Evolutionary conservation across 2,888 invertebrate genomes (phyloP), one percentile per base, ranked within the genome.

Genomic region (Melinaea menophilus): DNA sequence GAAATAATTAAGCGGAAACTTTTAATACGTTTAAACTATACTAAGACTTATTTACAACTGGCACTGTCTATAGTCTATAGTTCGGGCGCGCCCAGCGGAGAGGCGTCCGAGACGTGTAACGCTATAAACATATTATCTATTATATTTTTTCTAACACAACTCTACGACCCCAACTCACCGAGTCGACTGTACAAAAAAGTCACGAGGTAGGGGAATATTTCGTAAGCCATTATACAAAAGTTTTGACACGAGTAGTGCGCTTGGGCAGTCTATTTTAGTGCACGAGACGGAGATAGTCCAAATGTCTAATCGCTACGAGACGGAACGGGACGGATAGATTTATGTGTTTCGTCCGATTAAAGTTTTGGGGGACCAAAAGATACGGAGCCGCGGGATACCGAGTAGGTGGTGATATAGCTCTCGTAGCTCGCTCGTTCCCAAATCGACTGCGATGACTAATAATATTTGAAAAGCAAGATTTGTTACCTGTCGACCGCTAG

Each of bases 381-480:
- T 82, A 77, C 72, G 80, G 85, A 88, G 75, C 89, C 80, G 82
- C 88, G 89, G 90, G 90, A 88, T 78, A 85, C 85, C 88, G 88
- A 90, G 89, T 90, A 90, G 91, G 91, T 90, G 91, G 91, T 88
- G 89, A 89, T 90, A 90, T 90, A 91, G 88, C 89, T 90, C 90
- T 86, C 87, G 88, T 85, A 87, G 88, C 72, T 71, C 81, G 85
- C 82, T 81, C 84, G 86, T 81, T 89, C 86, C 88, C 86, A 88
- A 89, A 89, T 89, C 89, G 86, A 88, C 88, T 85, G 79, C 90
- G 90, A 89, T 90, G 90, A 90, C 88, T 90, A 90, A 88, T 88
- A 89, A 85, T 90, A 89, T 90, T 89, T 88, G 88, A 89, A 88
- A 90, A 88, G 85, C 82, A 85, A 89, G 90, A 90, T 89, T 90